Conservation (phyloP, 2,113 vertebrate species). For the Eonycteris spelaea region DNA sequence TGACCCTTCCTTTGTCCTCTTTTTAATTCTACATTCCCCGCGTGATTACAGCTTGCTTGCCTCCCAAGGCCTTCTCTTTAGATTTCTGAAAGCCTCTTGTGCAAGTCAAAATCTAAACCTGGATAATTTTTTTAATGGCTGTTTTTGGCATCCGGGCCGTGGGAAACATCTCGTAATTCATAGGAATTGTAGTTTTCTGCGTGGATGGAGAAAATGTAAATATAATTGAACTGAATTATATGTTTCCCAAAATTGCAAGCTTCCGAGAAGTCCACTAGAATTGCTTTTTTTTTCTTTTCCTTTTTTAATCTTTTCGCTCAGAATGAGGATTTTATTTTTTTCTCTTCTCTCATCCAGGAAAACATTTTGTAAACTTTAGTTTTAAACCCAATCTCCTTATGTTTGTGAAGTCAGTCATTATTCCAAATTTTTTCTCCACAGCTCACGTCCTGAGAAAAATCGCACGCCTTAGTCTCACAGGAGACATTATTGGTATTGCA, state of each 20-base stretch:
- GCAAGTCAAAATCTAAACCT: neutral
- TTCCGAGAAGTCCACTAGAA: neutral
- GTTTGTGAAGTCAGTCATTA: constrained; percentile 19
- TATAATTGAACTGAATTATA: neutral
- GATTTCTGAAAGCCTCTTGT: neutral
- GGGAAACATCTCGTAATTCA: neutral
- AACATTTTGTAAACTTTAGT: neutral
- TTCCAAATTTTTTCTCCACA: neutral
- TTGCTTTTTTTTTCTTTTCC: neutral
- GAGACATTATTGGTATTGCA: constrained; percentile 8
- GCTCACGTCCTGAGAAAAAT: neutral
- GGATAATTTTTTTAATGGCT: neutral
- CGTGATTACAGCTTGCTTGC: neutral
- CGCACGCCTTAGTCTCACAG: neutral
- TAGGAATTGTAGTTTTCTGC: neutral
- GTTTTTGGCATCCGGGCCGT: neutral
- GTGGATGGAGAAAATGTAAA: neutral
- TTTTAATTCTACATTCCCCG: neutral
- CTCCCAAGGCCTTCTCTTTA: neutral
- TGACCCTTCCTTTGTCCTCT: neutral
- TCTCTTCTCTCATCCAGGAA: neutral
- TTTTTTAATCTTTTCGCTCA: neutral
- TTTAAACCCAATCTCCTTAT: neutral
- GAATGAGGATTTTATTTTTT: neutral
- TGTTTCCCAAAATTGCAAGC: neutral